A percentile compares a stretch with the other conserved stretches of the same genome.
Conservation (phyloP, 2,797 vertebrate genomes). For the Cirrhinus mrigala region DNA sequence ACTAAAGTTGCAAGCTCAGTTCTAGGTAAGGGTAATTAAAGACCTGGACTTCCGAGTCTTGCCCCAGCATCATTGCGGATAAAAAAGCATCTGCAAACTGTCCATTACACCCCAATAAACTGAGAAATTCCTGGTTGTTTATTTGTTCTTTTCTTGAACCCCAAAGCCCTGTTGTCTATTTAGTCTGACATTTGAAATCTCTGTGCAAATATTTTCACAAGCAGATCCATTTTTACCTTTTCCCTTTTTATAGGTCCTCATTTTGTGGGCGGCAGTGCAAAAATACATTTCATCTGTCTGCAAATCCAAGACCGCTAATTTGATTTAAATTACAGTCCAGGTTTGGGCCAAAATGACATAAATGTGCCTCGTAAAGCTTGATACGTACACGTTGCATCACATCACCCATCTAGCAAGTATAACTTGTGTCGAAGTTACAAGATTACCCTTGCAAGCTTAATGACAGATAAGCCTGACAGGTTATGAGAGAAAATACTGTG, state of each 20-base stretch:
- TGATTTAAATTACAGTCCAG: conserved; percentile 76
- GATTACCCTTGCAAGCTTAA: conserved; percentile 30
- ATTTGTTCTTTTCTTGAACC: background rate
- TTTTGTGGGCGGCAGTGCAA: conserved; percentile 75
- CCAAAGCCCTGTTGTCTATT: conserved; percentile 19
- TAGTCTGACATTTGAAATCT: conserved; percentile 56
- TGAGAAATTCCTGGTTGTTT: background rate
- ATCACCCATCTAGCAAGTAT: conserved; percentile 20
- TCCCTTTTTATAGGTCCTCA: conserved; percentile 73
- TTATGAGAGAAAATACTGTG: conserved; percentile 36
- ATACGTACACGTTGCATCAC: conserved; percentile 67
- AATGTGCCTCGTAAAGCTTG: conserved; percentile 69
- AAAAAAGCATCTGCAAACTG: background rate
- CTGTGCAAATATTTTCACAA: conserved; percentile 65
- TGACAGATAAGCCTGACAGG: conserved; percentile 35
- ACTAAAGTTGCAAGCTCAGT: background rate
- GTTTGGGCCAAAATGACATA: conserved; percentile 67
- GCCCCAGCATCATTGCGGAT: background rate
- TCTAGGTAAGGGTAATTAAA: background rate
- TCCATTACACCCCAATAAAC: background rate
- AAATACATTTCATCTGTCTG: conserved; percentile 77
- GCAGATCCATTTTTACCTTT: conserved; percentile 68
- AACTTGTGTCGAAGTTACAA: conserved; percentile 26
- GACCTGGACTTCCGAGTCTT: background rate
- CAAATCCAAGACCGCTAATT: conserved; percentile 76